Evolutionary conservation across 2,888 invertebrate species (phyloP).

Genomic region (Lasioglossum zephyrum): DNA sequence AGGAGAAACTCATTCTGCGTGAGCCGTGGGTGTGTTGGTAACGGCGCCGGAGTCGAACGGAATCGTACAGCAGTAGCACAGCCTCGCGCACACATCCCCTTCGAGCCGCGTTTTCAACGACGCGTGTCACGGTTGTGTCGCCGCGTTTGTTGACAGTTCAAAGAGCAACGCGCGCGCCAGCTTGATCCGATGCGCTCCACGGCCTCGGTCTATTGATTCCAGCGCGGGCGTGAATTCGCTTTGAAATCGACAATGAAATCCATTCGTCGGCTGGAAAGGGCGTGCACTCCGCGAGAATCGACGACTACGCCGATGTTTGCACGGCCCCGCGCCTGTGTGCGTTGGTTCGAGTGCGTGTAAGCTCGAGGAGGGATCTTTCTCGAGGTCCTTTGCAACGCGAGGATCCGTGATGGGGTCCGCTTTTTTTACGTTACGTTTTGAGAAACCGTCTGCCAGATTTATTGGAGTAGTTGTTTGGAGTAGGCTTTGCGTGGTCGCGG

Average conservation of each 20-base stretch:
- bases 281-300: constrained; percentile 33
- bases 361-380: background rate
- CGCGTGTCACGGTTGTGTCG: constrained; percentile 39
- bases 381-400: background rate
- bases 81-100: background rate
- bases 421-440: background rate
- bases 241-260: constrained; percentile 69
- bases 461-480: background rate
- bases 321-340: background rate
- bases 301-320: background rate
- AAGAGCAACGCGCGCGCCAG: constrained; percentile 52
- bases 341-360: background rate
- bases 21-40: background rate
- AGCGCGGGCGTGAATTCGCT: constrained; percentile 60
- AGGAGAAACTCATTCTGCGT: background rate
- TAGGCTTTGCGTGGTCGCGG: background rate
- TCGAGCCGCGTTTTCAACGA: background rate
- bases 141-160: constrained; percentile 61
- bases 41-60: background rate
- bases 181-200: constrained; percentile 50
- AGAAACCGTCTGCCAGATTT: background rate
- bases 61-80: background rate
- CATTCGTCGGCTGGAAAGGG: constrained; percentile 47
- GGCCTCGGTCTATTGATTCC: constrained; percentile 59
- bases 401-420: background rate